Evolutionary conservation across 2,888 invertebrate species (phyloP).

Genomic region (Macaria liturata): DNA sequence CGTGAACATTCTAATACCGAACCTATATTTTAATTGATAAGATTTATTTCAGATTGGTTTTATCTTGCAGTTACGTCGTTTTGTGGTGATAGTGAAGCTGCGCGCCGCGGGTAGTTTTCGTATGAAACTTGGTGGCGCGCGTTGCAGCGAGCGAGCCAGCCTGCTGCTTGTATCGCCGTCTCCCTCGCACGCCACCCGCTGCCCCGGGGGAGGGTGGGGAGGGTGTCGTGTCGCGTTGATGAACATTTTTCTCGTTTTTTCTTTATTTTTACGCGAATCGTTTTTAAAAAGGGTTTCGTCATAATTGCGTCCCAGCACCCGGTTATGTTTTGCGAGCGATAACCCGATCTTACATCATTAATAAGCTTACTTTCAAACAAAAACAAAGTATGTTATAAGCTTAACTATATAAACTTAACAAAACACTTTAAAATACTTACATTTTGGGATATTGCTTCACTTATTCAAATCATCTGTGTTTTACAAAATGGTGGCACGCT

Average conservation of each 20-base stretch:
- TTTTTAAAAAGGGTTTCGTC: constrained; percentile 82
- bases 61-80: constrained; percentile 42
- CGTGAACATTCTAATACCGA: constrained; percentile 13
- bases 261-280: constrained; percentile 81
- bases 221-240: constrained; percentile 81
- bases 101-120: constrained; percentile 81
- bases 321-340: constrained; percentile 74
- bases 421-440: background rate
- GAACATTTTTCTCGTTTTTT: constrained; percentile 82
- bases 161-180: constrained; percentile 50
- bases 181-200: constrained; percentile 68
- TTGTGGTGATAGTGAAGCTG: constrained; percentile 43
- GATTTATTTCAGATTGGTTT: constrained; percentile 28
- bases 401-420: too few relatives aligned
- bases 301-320: constrained; percentile 77
- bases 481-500: too few relatives aligned
- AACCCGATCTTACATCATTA: constrained; percentile 45
- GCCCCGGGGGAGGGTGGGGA: constrained; percentile 55
- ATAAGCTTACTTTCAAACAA: constrained; percentile 9
- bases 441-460: too few relatives aligned
- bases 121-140: constrained; percentile 78
- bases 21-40: constrained; percentile 6
- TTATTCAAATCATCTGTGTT: too few relatives aligned
- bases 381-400: too few relatives aligned
- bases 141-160: constrained; percentile 65